Conservation (phyloP, 1,140 invertebrate species). For the Platorchestia sp. region DNA sequence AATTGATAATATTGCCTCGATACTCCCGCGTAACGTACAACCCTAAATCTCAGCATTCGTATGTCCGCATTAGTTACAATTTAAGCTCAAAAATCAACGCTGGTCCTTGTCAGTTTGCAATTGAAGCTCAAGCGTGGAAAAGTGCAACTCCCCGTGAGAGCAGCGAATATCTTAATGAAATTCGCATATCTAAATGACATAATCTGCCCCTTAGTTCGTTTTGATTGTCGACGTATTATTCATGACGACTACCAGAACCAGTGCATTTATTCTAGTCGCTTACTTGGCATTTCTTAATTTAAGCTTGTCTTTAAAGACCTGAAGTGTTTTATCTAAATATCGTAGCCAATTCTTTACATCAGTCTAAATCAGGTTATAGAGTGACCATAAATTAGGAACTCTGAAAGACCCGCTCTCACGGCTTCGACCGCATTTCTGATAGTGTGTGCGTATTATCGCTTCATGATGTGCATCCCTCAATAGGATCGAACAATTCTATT, state of each 20-base stretch:
- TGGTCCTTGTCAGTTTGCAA: too few species aligned
- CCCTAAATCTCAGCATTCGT: not conserved
- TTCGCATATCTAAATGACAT: too few species aligned
- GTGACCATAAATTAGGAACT: too few species aligned
- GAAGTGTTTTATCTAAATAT: too few species aligned
- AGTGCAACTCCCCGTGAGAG: too few species aligned
- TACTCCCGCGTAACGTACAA: not conserved
- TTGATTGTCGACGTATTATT: not conserved
- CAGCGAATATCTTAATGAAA: too few species aligned
- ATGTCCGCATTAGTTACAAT: not conserved
- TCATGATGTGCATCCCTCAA: too few species aligned
- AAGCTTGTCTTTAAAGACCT: not conserved
- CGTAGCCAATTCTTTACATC: not conserved
- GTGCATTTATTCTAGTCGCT: not conserved
- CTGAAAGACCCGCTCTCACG: not conserved
- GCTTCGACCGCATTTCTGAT: not conserved
- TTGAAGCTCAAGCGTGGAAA: too few species aligned
- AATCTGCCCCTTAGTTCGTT: not conserved
- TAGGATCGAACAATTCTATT: not conserved
- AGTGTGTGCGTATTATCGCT: too few species aligned
- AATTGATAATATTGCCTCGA: not conserved
- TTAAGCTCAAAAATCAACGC: too few species aligned
- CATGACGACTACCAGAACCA: not conserved
- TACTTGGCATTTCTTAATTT: not conserved
- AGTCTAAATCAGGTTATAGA: too few species aligned